Conservation (phyloP, 2,888 invertebrate species). For the Dexiosoma caninum region DNA sequence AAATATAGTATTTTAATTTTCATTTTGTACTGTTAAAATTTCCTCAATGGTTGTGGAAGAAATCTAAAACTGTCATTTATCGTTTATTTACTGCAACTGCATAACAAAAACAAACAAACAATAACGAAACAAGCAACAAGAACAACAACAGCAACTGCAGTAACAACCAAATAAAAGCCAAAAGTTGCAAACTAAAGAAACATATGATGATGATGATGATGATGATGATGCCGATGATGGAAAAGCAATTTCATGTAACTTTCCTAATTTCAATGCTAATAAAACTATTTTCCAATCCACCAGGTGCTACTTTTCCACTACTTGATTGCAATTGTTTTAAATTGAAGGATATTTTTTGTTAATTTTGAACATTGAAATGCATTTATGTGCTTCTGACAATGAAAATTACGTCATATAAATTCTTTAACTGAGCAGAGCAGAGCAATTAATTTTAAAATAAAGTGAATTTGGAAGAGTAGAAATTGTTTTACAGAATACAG, state of each 20-base stretch:
- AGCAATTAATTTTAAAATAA: too few relatives aligned
- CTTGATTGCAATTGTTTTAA: constrained; percentile 27
- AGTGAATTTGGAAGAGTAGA: too few relatives aligned
- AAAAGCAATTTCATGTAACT: constrained; percentile 15
- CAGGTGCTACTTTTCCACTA: constrained; percentile 37
- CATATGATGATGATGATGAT: background rate
- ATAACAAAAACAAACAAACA: background rate
- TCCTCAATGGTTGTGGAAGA: constrained; percentile 44
- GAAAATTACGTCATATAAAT: background rate
- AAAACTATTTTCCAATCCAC: constrained; percentile 54
- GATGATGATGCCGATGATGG: background rate
- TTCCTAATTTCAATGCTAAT: constrained; percentile 50
- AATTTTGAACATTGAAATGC: background rate
- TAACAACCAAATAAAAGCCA: constrained; percentile 32
- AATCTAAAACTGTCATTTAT: constrained; percentile 62
- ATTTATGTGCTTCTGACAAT: background rate
- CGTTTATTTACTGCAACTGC: constrained; percentile 55
- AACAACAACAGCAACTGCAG: constrained; percentile 3
- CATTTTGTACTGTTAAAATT: constrained; percentile 38
- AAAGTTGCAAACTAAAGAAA: constrained; percentile 23
- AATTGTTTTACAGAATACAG: too few relatives aligned
- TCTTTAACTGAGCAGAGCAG: constrained; percentile 3
- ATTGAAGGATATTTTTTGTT: background rate
- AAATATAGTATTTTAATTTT: constrained; percentile 26
- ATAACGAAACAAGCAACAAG: background rate